A percentile compares a stretch with the other conserved stretches of the same genome.
These are phyloP conservation scores for Passer domesticus DNA, from an alignment of 2,113 vertebrate species.

Conservation along the genomic window DNA sequence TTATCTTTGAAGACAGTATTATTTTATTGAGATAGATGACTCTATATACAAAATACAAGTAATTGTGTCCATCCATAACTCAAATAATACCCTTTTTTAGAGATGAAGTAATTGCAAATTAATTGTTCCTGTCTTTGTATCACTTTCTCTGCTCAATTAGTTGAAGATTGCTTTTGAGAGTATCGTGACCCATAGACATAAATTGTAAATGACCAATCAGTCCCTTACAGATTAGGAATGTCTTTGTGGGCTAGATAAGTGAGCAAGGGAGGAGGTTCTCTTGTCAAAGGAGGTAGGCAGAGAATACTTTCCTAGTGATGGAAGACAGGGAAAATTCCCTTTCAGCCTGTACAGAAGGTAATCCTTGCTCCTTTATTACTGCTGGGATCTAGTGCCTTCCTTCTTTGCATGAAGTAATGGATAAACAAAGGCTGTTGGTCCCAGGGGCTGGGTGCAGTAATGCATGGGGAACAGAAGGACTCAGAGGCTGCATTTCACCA, in stretches of 20 bases:
- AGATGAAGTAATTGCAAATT: background rate
- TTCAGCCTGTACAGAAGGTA: background rate
- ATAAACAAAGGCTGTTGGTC: background rate
- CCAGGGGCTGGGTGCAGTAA: background rate
- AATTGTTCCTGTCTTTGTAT: background rate
- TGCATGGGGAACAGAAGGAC: background rate
- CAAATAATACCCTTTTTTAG: background rate
- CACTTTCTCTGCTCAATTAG: background rate
- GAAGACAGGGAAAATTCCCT: background rate
- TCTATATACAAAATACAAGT: background rate
- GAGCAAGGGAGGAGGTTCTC: background rate
- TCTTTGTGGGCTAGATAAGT: background rate
- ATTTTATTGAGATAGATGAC: background rate
- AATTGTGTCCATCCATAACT: slow-evolving; percentile 1
- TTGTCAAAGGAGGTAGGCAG: background rate
- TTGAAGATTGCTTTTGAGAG: background rate
- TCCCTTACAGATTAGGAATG: background rate
- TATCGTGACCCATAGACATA: background rate
- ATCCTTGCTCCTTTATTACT: background rate
- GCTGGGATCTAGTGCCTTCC: background rate
- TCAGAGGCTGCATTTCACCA: background rate
- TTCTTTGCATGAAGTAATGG: background rate
- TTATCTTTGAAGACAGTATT: background rate
- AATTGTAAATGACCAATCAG: background rate
- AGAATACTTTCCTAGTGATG: background rate